These are phyloP conservation scores for Synanthedon formicaeformis DNA, from an alignment of 2,888 invertebrate species.

Conservation along the genomic window DNA sequence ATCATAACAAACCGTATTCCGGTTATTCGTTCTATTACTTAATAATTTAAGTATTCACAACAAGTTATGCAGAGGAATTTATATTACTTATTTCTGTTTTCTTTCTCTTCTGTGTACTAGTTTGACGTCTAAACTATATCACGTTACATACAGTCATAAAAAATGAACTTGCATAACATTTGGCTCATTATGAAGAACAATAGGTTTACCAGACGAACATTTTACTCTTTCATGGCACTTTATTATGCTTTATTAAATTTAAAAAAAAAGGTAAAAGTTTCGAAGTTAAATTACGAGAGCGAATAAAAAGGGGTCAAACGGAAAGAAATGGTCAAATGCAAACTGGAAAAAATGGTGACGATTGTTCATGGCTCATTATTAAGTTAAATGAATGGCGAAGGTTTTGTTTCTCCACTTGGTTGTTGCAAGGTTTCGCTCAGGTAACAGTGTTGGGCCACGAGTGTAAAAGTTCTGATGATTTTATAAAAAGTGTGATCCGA, in stretches of 20 bases:
- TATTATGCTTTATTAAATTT: conserved; percentile 52
- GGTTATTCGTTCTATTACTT: too few relatives aligned
- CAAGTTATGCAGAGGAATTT: too few relatives aligned
- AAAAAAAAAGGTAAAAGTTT: conserved; percentile 28
- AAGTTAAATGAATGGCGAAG: conserved; percentile 49
- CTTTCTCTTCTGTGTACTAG: conserved; percentile 1
- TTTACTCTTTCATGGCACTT: conserved; percentile 52
- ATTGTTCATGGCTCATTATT: conserved; percentile 65
- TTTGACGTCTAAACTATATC: conserved; percentile 18
- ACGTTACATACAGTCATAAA: conserved; percentile 25
- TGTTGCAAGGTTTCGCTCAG: conserved; percentile 26
- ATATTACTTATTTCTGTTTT: too few relatives aligned
- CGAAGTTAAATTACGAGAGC: conserved; percentile 48
- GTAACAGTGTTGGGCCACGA: conserved; percentile 7
- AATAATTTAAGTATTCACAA: not conserved
- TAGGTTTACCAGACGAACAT: conserved; percentile 38
- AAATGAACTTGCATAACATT: conserved; percentile 29
- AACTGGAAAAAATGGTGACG: conserved; percentile 51
- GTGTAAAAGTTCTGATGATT: not conserved
- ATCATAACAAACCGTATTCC: too few relatives aligned
- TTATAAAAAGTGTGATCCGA: not conserved
- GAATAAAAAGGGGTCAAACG: conserved; percentile 42
- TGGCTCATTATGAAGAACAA: conserved; percentile 50
- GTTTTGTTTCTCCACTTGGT: conserved; percentile 37
- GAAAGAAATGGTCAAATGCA: conserved; percentile 34